Evolutionary conservation across 2,888 invertebrate species (phyloP).

Genomic region (Tetranychus piercei): DNA sequence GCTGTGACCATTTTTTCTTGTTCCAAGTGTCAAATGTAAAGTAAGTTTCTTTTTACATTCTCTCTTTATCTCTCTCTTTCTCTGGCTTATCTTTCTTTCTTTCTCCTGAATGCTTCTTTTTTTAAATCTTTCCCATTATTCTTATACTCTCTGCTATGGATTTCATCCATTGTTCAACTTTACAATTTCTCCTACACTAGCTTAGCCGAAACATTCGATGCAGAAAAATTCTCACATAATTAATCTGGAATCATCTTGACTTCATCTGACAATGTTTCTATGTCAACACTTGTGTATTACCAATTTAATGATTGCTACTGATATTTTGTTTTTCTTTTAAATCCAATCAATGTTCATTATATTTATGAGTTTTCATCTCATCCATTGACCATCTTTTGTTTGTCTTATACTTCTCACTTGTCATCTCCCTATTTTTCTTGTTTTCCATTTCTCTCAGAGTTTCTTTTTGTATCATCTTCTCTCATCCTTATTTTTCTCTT

Average conservation of each 20-base stretch:
- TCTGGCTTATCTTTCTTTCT: not conserved
- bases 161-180: not conserved
- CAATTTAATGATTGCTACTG: not conserved
- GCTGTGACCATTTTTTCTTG: not conserved
- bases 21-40: not conserved
- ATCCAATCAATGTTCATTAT: not conserved
- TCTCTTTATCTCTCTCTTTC: not conserved
- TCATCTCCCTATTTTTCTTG: not conserved
- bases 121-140: not conserved
- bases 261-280: not conserved
- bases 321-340: not conserved
- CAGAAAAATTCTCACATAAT: not conserved
- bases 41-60: not conserved
- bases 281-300: not conserved
- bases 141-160: not conserved
- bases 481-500: not conserved
- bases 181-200: not conserved
- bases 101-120: not conserved
- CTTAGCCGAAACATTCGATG: not conserved
- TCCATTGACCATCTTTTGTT: slow-evolving; percentile 5
- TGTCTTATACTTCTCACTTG: not conserved
- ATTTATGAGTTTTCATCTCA: not conserved
- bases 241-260: not conserved
- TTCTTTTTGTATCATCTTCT: not conserved
- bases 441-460: not conserved